Conservation (phyloP, 1,140 invertebrate genomes). For the Papilio machaon region DNA sequence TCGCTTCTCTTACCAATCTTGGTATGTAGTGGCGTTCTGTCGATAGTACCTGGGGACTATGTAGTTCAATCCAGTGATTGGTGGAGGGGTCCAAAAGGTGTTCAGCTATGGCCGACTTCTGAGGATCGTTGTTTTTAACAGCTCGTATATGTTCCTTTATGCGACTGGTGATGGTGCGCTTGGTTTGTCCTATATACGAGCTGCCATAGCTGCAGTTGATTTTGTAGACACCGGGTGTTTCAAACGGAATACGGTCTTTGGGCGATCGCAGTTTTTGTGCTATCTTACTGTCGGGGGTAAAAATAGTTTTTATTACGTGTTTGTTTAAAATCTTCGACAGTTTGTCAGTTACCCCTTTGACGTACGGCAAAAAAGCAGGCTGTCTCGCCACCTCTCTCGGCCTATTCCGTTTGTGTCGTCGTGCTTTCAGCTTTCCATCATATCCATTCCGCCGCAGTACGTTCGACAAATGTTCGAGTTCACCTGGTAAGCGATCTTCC, state of each 20-base stretch:
- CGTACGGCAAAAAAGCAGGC: neutral
- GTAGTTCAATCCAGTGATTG: too few species aligned
- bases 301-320: too few species aligned
- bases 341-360: neutral
- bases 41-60: too few species aligned
- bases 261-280: neutral
- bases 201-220: slow-evolving; percentile 15
- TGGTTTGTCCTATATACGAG: slow-evolving; percentile 33
- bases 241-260: neutral
- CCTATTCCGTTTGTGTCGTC: too few species aligned
- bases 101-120: slow-evolving; percentile 25
- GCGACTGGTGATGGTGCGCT: slow-evolving; percentile 23
- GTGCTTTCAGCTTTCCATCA: too few species aligned
- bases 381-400: too few species aligned
- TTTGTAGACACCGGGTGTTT: slow-evolving; percentile 19
- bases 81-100: slow-evolving; percentile 24
- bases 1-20: too few species aligned
- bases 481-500: neutral
- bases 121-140: slow-evolving; percentile 13
- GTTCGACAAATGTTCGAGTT: too few species aligned
- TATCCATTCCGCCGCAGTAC: too few species aligned
- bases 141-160: slow-evolving; percentile 30
- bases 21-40: too few species aligned
- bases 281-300: too few species aligned
- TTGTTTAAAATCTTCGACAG: neutral